These are phyloP conservation scores for Pempheris klunzingeri DNA, from an alignment of 2,797 vertebrate species.

Conservation along the genomic window DNA sequence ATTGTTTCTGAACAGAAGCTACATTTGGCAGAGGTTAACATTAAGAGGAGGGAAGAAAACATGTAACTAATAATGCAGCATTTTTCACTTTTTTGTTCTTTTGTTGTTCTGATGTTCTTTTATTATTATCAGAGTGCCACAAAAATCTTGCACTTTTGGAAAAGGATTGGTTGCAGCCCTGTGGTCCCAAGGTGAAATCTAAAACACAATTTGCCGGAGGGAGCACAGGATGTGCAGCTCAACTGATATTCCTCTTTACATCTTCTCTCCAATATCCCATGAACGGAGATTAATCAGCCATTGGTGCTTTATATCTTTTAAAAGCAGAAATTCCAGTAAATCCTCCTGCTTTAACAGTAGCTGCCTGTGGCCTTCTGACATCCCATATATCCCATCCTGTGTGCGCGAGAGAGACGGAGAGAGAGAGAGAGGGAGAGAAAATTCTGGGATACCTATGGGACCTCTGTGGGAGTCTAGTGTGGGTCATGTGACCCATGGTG, in stretches of 20 bases:
- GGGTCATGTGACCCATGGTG: conserved; percentile 79
- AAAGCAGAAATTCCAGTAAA: conserved; percentile 76
- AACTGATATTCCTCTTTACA: conserved; percentile 56
- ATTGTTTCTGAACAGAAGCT: conserved; percentile 87
- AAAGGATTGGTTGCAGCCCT: conserved; percentile 17
- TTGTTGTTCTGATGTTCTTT: too few relatives aligned
- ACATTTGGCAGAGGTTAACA: conserved; percentile 81
- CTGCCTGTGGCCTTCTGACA: conserved; percentile 67
- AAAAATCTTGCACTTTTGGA: not conserved
- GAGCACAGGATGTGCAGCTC: conserved; percentile 38
- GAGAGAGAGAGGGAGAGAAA: conserved; percentile 40
- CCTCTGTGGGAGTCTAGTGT: conserved; percentile 63
- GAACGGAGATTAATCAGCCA: conserved; percentile 58
- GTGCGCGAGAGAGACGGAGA: conserved; percentile 25
- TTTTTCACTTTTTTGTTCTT: conserved; percentile 20
- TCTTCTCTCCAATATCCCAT: conserved; percentile 52
- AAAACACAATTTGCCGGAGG: conserved; percentile 31
- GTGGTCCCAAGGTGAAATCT: conserved; percentile 40
- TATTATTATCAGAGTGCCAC: conserved; percentile 33
- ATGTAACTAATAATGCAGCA: conserved; percentile 38
- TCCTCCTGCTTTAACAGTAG: conserved; percentile 69
- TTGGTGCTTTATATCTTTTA: conserved; percentile 69
- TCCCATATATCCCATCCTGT: conserved; percentile 71
- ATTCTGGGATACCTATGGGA: conserved; percentile 74
- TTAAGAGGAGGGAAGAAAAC: conserved; percentile 63